A percentile compares a stretch with the other conserved stretches of the same genome.
phyloP scores from a whole-genome alignment of 1,140 invertebrate species.

The Ridgeia piscesae region DNA sequence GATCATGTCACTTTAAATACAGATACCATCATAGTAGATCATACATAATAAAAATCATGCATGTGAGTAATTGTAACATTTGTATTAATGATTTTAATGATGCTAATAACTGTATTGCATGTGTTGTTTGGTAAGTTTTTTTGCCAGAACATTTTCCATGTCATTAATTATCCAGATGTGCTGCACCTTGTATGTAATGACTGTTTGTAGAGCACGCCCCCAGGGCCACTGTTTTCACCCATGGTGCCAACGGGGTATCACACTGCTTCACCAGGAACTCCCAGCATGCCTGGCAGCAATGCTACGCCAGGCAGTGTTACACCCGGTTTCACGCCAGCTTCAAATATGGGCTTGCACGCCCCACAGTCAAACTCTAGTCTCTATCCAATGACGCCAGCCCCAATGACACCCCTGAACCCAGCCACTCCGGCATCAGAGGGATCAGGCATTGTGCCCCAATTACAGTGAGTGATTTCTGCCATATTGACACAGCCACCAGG shows the following conservation, averaged over 20 bases:
- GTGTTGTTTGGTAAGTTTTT: no score
- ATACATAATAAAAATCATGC: no score
- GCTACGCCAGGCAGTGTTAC: background rate
- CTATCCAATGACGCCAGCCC: constrained; percentile 66
- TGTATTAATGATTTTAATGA: no score
- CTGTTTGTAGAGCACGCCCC: constrained; percentile 1
- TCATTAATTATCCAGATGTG: background rate
- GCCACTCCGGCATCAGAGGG: constrained; percentile 93
- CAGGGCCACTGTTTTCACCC: constrained; percentile 10
- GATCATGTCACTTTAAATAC: no score
- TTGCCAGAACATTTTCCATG: background rate
- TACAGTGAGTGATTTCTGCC: constrained; percentile 73
- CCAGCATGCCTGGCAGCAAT: constrained; percentile 7
- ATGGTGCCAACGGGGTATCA: constrained; percentile 15
- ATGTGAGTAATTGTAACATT: no score
- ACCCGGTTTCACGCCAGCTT: constrained; percentile 4
- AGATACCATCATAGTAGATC: no score
- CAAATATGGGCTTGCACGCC: constrained; percentile 14
- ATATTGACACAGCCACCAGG: no score
- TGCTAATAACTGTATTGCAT: no score
- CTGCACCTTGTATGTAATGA: background rate
- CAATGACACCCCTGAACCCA: constrained; percentile 77
- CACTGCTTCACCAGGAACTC: background rate
- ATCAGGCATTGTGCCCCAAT: constrained; percentile 88
- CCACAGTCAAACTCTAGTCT: constrained; percentile 25